Base-by-base conservation (phyloP, 2,113 vertebrate species). In the Oryzias melastigma region DNA sequence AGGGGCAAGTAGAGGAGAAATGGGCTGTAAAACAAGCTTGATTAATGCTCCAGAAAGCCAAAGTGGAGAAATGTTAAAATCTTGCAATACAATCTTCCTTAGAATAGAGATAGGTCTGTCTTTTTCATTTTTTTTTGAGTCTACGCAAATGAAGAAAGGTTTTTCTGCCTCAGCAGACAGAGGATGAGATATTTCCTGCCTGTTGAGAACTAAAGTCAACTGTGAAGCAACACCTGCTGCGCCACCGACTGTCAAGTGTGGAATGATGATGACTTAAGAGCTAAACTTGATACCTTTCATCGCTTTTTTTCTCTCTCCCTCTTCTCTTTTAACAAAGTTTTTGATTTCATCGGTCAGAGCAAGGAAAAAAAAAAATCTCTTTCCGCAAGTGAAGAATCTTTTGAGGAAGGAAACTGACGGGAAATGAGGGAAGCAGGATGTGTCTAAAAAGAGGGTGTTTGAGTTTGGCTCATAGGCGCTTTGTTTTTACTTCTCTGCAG, bases 391-490 rank as follows among this genome's bases (percentile, higher is more conserved):
- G 76, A 58, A 57, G 49, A 42, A 43, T 70, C 71, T 53, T 46
- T 42, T 0, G 63, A 69, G 80, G 75, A 85, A 86, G 81, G 74
- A 85, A 82, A 54, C n/a, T 8, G 62, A 57, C 24, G 60, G 66
- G 70, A 81, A 83, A 56, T 4, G 53, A 76, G 52, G 76, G 52
- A 58, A 81, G 85, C 86, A 85, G 85, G 82, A 85, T 83, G 79
- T 73, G 71, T 71, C 59, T 74, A 75, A 29, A 69, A 75, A 66
- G 60, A 58, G 56, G 45, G 48, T 56, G 20, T 82, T 86, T 79
- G 75, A 74, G 64, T 80, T 73, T 68, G 72, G 65, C 66, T 52
- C 47, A 13, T 41, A 54, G 18, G 59, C 4, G 24, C 78, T 52
- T 62, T 82, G 64, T 78, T 78, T 80, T 65, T 71, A 52, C 29